Evolutionary conservation across 1,140 invertebrate genomes (phyloP), one percentile per base, ranked within the genome.

Genomic region (Zaprionus tsacasi): DNA sequence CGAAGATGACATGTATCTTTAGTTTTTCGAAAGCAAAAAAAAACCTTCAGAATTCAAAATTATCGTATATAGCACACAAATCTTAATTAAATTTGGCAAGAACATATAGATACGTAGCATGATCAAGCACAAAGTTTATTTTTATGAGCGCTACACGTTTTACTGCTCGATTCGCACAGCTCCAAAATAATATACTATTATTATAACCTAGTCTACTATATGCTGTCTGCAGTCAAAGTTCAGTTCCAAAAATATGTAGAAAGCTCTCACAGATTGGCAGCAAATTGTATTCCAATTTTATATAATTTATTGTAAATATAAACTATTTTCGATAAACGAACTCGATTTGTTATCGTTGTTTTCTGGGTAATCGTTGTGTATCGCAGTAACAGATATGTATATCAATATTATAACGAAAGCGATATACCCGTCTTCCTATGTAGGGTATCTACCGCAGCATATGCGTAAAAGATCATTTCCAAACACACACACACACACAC

Each of bases 111-210:
- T 45, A 40, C 40, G 45, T 25, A 50, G 45, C 45, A 50, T 50
- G 45, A 50, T 50, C 45, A 50, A 50, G 45, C 45, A 50, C 45
- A 50, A 50, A 50, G 45, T 50, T 50, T 50, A 50, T 50, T 50
- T 50, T 50, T 50, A 50, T 50, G 45, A 21, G 17, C 45, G 45
- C 21, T 25, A 25, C 21, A 50, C 45, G 45, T 50, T 50, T 50
- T 50, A 50, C 17, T 50, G 43, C 15, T 48, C 15, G 43, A 17
- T 48, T 17, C 38, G 38, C 13, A 45, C 40, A 15, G 40, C n/a
- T 45, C 40, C 40, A 45, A 35, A 8, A 35, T 8, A 50, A 50
- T 7, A 21, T 50, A 1, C 21, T 21, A 21, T 15, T 48, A 21
- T 8, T 48, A 17, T 21, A n/a, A n/a, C 4, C 13, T n/a, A 40